These are phyloP conservation scores for Prunella himalayana DNA, from an alignment of 2,113 vertebrate genomes.

Conservation along the genomic window DNA sequence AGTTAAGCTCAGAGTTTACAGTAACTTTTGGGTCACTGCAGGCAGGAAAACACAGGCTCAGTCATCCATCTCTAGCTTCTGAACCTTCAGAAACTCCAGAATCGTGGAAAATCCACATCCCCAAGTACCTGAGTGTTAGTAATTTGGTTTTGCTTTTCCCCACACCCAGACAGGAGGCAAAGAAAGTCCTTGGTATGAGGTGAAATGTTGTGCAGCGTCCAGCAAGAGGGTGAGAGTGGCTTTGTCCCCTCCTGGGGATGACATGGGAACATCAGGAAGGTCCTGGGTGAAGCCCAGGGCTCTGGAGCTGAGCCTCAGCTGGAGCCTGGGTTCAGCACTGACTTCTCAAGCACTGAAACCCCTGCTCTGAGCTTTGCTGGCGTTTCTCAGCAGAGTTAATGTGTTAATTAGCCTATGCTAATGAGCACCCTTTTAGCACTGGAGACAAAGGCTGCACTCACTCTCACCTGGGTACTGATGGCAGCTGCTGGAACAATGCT, in stretches of 20 bases:
- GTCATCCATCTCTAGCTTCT: neutral
- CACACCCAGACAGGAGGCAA: neutral
- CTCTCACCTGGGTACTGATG: neutral
- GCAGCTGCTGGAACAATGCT: neutral
- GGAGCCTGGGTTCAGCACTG: rapidly evolving
- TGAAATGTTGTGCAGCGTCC: neutral
- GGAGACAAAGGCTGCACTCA: conserved; percentile 6
- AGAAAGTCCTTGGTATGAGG: neutral
- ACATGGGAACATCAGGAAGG: rapidly evolving
- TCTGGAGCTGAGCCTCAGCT: neutral
- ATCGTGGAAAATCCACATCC: neutral
- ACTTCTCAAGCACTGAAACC: neutral
- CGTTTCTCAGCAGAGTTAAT: neutral
- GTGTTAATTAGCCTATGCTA: neutral
- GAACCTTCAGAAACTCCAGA: neutral
- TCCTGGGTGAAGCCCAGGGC: rapidly evolving
- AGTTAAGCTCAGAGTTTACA: neutral
- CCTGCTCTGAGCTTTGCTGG: neutral
- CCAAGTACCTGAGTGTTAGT: neutral
- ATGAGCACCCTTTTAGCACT: neutral
- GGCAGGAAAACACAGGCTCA: neutral
- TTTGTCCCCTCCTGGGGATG: neutral
- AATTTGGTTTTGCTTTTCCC: neutral
- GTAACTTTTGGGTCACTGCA: neutral
- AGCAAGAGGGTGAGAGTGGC: neutral